Evolutionary conservation across 1,140 invertebrate species (phyloP), one percentile per base, ranked within the genome.

Genomic region (Philopotamus ludificatus): DNA sequence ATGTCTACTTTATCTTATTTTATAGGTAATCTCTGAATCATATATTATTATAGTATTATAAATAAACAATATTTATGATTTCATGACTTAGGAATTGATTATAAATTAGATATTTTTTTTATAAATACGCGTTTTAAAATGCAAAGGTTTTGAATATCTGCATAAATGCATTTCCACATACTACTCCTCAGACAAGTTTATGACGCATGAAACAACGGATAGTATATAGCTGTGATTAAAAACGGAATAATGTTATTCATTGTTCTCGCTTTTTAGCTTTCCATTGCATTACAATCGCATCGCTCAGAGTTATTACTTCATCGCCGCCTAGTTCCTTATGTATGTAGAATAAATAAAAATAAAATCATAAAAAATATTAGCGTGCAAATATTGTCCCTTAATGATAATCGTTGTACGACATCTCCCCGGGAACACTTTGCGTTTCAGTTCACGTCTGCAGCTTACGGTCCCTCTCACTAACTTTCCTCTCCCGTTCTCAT

Each of bases 401-500:
- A 81, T 80, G 77, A 80, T 76, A 73, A 74, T 73, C 71, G 73
- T 74, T 75, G 74, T 77, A 73, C 72, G 77, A 78, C 76, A 77
- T 76, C 74, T 74, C 74, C 73, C 74, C 70, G 73, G 75, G 76
- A 72, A 74, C 72, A 76, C 77, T 81, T 80, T 79, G 79, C 80
- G 75, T 80, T 81, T 79, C 78, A 79, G 78, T 79, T 74, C 78
- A 81, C 79, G 78, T 81, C 77, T 78, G 70, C 76, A 76, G 74
- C 77, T 77, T 75, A 73, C 74, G 71, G 76, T 75, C 72, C 75
- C 76, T 75, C 50, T 45, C 23, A 34, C 55, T 28, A 53, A 66
- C 65, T 66, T 60, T 61, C 22, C 58, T 45, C 49, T 39, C 45
- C 45, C 45, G 72, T 74, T 76, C 79, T 77, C 74, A 72, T 74